A percentile compares a stretch with the other conserved stretches of the same genome.
Evolutionary conservation across 2,113 vertebrate species (phyloP).

Genomic region (Hepsetus odoe): DNA sequence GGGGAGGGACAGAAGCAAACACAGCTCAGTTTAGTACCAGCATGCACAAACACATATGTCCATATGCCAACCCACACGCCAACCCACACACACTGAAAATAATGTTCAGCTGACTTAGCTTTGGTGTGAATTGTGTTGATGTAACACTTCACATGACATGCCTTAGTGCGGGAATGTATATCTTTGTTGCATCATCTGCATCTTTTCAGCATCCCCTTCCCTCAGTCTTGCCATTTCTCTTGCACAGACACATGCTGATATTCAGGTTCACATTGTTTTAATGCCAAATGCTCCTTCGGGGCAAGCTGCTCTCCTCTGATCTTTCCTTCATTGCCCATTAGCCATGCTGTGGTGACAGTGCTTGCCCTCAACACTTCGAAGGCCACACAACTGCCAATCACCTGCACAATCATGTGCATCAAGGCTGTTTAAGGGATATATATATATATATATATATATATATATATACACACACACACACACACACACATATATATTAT

Average conservation of each 20-base stretch:
- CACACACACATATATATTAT: background rate
- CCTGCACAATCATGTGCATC: slow-evolving; percentile 39
- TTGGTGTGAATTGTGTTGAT: no score
- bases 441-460: background rate
- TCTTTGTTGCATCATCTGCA: background rate
- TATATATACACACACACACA: no score
- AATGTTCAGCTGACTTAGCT: no score
- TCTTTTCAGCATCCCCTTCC: background rate
- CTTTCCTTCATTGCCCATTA: slow-evolving; percentile 71
- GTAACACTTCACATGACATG: no score
- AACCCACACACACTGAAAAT: slow-evolving; percentile 31
- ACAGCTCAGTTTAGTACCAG: no score
- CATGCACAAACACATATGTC: slow-evolving; percentile 32
- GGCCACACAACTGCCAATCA: slow-evolving; percentile 54
- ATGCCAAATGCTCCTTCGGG: slow-evolving; percentile 70
- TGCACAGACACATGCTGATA: slow-evolving; percentile 39
- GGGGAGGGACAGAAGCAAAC: background rate
- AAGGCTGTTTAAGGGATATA: background rate
- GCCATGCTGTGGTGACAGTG: slow-evolving; percentile 58
- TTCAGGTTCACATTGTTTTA: slow-evolving; percentile 58
- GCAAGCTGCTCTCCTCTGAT: slow-evolving; percentile 67
- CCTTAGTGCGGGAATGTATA: no score
- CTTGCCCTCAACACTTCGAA: slow-evolving; percentile 62
- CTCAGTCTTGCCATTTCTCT: slow-evolving; percentile 31
- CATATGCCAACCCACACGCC: background rate